Conservation (phyloP, 2,797 vertebrate genomes). For the Anguilla marmorata region DNA sequence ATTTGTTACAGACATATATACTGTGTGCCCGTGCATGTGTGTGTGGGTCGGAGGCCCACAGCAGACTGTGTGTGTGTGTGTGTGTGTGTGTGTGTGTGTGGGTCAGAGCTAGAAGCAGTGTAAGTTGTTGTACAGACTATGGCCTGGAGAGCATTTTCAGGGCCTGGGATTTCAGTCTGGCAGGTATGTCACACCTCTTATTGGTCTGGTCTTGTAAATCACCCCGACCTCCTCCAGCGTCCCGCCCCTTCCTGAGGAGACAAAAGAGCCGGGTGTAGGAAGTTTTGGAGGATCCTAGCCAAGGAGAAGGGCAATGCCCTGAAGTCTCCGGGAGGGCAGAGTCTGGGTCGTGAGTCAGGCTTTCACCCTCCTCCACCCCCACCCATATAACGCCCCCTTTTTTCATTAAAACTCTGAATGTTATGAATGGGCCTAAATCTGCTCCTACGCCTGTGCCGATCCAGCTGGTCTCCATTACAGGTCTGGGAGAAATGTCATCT, state of each 20-base stretch:
- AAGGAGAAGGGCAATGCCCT: not conserved
- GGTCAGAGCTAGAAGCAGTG: too few relatives aligned
- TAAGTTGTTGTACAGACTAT: not conserved
- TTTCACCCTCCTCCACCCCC: slow-evolving; percentile 36
- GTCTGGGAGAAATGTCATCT: slow-evolving; percentile 50
- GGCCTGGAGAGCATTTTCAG: slow-evolving; percentile 35
- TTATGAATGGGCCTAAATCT: slow-evolving; percentile 80
- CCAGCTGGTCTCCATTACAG: slow-evolving; percentile 91
- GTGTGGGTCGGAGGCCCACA: not conserved
- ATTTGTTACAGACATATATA: not conserved
- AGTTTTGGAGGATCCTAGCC: not conserved
- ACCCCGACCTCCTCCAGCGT: not conserved
- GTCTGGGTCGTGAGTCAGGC: slow-evolving; percentile 35
- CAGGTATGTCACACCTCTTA: slow-evolving; percentile 44
- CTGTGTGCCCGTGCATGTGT: not conserved
- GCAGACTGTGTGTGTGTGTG: not conserved
- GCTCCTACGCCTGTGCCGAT: slow-evolving; percentile 63
- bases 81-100: too few relatives aligned
- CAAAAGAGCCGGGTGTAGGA: not conserved
- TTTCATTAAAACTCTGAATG: slow-evolving; percentile 76
- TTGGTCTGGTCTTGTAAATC: slow-evolving; percentile 21
- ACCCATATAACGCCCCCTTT: slow-evolving; percentile 49
- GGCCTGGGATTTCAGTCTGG: slow-evolving; percentile 42
- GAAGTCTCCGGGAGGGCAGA: not conserved
- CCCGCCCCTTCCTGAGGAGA: not conserved